Conservation (phyloP, 2,888 invertebrate species). For the Prosapia bicincta region DNA sequence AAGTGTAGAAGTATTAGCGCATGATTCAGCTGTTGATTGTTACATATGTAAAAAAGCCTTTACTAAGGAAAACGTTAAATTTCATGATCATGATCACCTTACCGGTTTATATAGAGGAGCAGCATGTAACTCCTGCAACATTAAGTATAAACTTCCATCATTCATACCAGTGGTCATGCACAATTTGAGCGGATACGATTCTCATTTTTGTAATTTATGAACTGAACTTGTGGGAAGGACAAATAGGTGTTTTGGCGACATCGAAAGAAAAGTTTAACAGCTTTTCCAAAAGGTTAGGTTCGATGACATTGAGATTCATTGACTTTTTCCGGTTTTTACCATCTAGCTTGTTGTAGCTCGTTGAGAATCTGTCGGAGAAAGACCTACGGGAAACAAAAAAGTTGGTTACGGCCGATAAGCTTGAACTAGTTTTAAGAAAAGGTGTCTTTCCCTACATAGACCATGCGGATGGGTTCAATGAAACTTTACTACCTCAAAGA, state of each 20-base stretch:
- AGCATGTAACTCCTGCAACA: conserved; percentile 5
- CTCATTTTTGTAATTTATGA: too few species aligned
- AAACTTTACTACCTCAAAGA: conserved; percentile 36
- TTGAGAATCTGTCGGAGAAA: neutral
- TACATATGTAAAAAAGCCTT: neutral
- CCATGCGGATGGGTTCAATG: conserved; percentile 17
- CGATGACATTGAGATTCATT: neutral
- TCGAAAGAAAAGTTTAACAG: too few species aligned
- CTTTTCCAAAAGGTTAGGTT: too few species aligned
- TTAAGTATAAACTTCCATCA: conserved; percentile 6
- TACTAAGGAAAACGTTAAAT: neutral
- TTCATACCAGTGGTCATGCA: conserved; percentile 7
- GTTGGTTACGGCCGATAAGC: neutral
- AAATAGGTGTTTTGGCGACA: too few species aligned
- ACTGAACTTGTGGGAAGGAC: too few species aligned
- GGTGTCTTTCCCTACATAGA: conserved; percentile 33
- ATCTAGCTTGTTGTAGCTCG: neutral
- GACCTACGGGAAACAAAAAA: neutral
- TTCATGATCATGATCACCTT: conserved; percentile 3
- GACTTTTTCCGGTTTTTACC: neutral
- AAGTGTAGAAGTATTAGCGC: too few species aligned
- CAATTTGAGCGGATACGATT: conserved; percentile 3
- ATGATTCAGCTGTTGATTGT: too few species aligned
- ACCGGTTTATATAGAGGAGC: conserved; percentile 6
- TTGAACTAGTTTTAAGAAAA: conserved; percentile 20